Conservation (phyloP, 2,888 invertebrate genomes). For the Crematogaster levior region DNA sequence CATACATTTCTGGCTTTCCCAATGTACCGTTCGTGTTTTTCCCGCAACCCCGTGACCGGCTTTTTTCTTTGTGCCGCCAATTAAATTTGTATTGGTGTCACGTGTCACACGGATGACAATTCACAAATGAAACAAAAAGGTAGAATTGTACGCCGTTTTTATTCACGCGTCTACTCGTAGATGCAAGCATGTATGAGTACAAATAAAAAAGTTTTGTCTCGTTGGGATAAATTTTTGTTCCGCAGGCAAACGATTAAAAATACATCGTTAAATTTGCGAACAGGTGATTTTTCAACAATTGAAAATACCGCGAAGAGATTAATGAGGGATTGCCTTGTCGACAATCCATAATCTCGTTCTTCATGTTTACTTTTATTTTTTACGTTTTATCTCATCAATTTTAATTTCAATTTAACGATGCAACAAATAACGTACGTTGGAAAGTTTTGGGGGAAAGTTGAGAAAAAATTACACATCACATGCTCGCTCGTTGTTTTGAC, state of each 20-base stretch:
- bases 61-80: slow-evolving; percentile 47
- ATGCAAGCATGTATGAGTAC: slow-evolving; percentile 33
- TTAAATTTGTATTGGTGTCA: slow-evolving; percentile 55
- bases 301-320: background rate
- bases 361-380: background rate
- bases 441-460: background rate
- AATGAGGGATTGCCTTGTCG: slow-evolving; percentile 1
- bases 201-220: slow-evolving; percentile 37
- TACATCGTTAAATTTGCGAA: slow-evolving; percentile 41
- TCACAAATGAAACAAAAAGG: slow-evolving; percentile 47
- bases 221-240: slow-evolving; percentile 37
- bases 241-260: slow-evolving; percentile 34
- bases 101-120: slow-evolving; percentile 47
- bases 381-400: background rate
- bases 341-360: slow-evolving; percentile 22
- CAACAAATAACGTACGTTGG: background rate
- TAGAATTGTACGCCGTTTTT: slow-evolving; percentile 36
- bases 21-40: slow-evolving; percentile 26
- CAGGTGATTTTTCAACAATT: slow-evolving; percentile 37
- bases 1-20: background rate
- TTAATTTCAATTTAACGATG: slow-evolving; percentile 13
- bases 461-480: background rate
- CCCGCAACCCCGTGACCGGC: background rate
- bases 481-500: background rate
- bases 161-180: slow-evolving; percentile 24